phyloP scores from a whole-genome alignment of 2,888 invertebrate genomes.

The Alloscopus bannaensis region DNA sequence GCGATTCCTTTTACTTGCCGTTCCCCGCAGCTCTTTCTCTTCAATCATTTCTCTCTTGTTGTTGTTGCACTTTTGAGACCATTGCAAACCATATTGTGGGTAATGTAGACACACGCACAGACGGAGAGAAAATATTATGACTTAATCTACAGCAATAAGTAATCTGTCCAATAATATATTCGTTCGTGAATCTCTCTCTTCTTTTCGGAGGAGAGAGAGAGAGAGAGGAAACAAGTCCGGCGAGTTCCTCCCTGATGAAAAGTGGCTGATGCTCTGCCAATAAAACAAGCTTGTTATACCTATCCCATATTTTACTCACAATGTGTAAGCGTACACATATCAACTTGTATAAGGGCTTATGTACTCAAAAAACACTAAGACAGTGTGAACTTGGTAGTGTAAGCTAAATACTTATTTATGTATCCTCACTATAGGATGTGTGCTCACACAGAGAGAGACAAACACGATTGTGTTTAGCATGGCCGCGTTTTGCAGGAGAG shows the following conservation, averaged over 20 bases:
- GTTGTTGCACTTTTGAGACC: neutral
- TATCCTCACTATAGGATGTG: neutral
- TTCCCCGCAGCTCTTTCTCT: slow-evolving; percentile 62
- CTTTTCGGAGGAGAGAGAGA: too few relatives aligned
- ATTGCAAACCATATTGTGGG: slow-evolving; percentile 45
- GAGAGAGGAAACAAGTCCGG: slow-evolving; percentile 56
- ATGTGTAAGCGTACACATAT: neutral
- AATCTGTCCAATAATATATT: slow-evolving; percentile 64
- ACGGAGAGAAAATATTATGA: slow-evolving; percentile 61
- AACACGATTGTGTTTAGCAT: too few relatives aligned
- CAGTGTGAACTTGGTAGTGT: slow-evolving; percentile 15
- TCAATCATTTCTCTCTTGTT: slow-evolving; percentile 49
- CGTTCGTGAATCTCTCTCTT: slow-evolving; percentile 55
- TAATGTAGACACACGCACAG: slow-evolving; percentile 62
- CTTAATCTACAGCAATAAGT: slow-evolving; percentile 64
- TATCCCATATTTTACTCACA: slow-evolving; percentile 56
- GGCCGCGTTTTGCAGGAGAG: too few relatives aligned
- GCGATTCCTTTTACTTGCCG: slow-evolving; percentile 57
- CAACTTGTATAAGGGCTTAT: neutral
- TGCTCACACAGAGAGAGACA: slow-evolving; percentile 32
- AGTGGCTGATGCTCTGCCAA: slow-evolving; percentile 59
- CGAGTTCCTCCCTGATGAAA: slow-evolving; percentile 60
- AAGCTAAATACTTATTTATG: slow-evolving; percentile 12
- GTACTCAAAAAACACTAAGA: neutral
- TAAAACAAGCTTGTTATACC: slow-evolving; percentile 63